Base-by-base conservation (phyloP, 1,140 invertebrate species). In the Proales similis region DNA sequence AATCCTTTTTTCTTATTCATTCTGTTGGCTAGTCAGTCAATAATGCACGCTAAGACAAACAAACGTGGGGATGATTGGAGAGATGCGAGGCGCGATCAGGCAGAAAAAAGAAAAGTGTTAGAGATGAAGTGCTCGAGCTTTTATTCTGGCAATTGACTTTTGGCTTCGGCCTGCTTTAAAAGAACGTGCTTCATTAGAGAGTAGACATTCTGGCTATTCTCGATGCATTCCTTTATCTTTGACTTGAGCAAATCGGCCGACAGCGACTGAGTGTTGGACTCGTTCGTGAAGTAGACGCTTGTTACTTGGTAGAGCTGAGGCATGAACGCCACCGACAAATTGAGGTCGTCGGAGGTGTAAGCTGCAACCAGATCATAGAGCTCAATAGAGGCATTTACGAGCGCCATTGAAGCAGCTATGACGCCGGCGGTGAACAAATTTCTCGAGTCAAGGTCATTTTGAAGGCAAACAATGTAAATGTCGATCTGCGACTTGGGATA, bases 401-500 rank as follows among this genome's bases (percentile, higher is more conserved):
- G 26, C 11, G 57, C 57, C 39, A 46, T 45, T 14, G 57, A 45
- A 14, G 57, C 57, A 4, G 57, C 39, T 9, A 61, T 45, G 14
- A 61, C 26, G 26, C 39, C 27, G 7, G 57, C 57, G 26, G 32
- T 46, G n/a, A 61, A 11, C 11, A 61, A 24, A 17, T 61, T 45
- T 46, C 19, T 45, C 38, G 39, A 45, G 17, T 61, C 57, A 19
- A 45, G 32, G 22, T 61, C 57, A 20, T 61, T 45, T 61, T 61
- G 39, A 33, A 61, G 45, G 14, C 39, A 32, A n/a, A 45, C 24
- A 46, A 61, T 61, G 36, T 45, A 45, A 36, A 61, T 22, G 17
- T 61, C 57, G 26, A 61, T 61, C 22, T 61, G 57, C 14, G 57
- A 61, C 38, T 61, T 61, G 32, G 57, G 57, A 46, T 61, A 61